phyloP scores from a whole-genome alignment of 2,888 invertebrate genomes.

The Scelioninae gen. 1 region DNA sequence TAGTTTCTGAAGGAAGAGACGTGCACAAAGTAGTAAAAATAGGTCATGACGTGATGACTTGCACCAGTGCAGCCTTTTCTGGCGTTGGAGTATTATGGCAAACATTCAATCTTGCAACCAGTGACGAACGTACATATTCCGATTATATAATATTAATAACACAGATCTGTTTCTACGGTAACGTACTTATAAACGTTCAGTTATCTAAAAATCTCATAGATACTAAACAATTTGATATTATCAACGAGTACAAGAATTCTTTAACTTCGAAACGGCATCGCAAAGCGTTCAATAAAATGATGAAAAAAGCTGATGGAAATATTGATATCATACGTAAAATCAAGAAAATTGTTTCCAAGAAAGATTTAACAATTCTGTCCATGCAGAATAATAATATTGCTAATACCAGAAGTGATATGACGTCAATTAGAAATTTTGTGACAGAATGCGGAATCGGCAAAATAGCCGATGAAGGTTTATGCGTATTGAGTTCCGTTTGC shows the following conservation, averaged over 20 bases:
- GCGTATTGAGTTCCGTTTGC: too few species aligned
- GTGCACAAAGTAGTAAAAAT: background rate
- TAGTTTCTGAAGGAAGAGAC: background rate
- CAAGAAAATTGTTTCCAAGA: background rate
- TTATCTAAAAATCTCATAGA: background rate
- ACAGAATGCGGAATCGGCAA: too few species aligned
- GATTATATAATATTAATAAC: too few species aligned
- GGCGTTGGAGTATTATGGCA: background rate
- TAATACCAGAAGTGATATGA: too few species aligned
- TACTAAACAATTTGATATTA: background rate
- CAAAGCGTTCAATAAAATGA: background rate
- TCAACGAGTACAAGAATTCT: background rate
- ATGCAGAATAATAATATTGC: background rate
- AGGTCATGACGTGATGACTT: background rate
- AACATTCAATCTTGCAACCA: too few species aligned
- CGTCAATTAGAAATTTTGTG: too few species aligned
- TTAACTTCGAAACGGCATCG: background rate
- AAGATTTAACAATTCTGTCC: background rate
- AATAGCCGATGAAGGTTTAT: too few species aligned
- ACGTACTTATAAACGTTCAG: background rate
- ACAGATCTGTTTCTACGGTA: too few species aligned
- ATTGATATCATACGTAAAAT: background rate
- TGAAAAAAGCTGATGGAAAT: background rate
- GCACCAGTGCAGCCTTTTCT: background rate
- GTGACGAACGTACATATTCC: too few species aligned